phyloP scores from a whole-genome alignment of 2,888 invertebrate genomes.

The Orchesella flavescens region DNA sequence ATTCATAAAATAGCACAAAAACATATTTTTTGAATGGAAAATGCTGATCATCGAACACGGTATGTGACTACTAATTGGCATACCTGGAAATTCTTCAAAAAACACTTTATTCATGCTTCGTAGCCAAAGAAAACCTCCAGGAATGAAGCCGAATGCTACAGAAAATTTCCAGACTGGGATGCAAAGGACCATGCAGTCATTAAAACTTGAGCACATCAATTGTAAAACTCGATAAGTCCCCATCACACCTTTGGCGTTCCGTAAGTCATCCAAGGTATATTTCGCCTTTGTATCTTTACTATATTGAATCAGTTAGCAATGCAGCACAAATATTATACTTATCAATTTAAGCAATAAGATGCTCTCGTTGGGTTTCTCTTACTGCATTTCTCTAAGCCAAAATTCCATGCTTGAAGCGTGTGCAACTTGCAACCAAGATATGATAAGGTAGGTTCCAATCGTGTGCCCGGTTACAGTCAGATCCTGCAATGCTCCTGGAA shows the following conservation, averaged over 20 bases:
- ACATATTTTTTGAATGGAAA: too few relatives aligned
- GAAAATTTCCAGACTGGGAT: constrained; percentile 50
- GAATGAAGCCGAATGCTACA: constrained; percentile 27
- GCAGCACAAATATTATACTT: too few relatives aligned
- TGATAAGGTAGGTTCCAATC: constrained; percentile 22
- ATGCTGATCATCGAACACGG: too few relatives aligned
- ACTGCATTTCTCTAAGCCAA: constrained; percentile 57
- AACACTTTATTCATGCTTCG: constrained; percentile 52
- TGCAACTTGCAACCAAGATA: constrained; percentile 42
- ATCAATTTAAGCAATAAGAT: too few relatives aligned
- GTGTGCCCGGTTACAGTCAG: constrained; percentile 28
- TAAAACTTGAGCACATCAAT: constrained; percentile 20
- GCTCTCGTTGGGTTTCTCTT: too few relatives aligned
- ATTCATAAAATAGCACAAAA: too few relatives aligned
- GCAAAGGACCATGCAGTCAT: constrained; percentile 31
- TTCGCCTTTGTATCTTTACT: constrained; percentile 24
- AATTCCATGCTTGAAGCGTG: constrained; percentile 41
- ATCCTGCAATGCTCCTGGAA: constrained; percentile 53
- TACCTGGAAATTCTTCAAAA: constrained; percentile 46
- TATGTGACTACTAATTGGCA: too few relatives aligned
- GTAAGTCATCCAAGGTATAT: background rate
- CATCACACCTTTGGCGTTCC: background rate
- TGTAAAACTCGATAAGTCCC: constrained; percentile 32
- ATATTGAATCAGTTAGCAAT: too few relatives aligned
- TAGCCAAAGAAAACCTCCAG: constrained; percentile 43